phyloP scores from a whole-genome alignment of 2,797 vertebrate genomes.

The Pseudochirops corinnae region DNA sequence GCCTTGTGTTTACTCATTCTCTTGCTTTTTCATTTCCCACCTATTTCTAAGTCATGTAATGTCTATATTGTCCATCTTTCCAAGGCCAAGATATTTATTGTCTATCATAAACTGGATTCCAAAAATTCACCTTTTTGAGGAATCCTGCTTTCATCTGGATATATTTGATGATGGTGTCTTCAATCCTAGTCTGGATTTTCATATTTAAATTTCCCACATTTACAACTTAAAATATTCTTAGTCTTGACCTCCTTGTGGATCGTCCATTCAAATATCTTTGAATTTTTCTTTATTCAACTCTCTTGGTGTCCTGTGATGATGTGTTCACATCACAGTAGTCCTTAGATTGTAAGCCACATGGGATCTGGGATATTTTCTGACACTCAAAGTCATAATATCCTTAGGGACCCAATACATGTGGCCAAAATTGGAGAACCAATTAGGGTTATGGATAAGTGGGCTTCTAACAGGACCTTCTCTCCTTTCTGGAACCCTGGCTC shows the following conservation, averaged over 20 bases:
- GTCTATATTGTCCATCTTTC: background rate
- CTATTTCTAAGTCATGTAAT: background rate
- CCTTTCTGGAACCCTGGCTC: background rate
- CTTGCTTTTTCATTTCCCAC: background rate
- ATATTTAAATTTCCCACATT: background rate
- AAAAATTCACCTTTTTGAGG: background rate
- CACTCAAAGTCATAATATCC: background rate
- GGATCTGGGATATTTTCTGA: background rate
- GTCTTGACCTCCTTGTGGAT: background rate
- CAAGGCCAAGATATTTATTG: background rate
- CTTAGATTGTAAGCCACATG: background rate
- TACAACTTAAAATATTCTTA: background rate
- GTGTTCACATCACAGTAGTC: background rate
- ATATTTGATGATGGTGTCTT: background rate
- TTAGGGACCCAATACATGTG: background rate
- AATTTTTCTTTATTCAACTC: too few species aligned
- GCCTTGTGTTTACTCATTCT: too few species aligned
- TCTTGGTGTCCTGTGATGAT: background rate
- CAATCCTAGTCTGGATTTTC: background rate
- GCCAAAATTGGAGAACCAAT: background rate
- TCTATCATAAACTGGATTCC: background rate
- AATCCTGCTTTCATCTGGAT: background rate
- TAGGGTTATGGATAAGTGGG: background rate
- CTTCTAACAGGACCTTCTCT: background rate
- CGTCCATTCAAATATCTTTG: background rate